These are phyloP conservation scores for Macaca mulatta DNA, from an alignment of 2,113 vertebrate species.

Conservation along the genomic window DNA sequence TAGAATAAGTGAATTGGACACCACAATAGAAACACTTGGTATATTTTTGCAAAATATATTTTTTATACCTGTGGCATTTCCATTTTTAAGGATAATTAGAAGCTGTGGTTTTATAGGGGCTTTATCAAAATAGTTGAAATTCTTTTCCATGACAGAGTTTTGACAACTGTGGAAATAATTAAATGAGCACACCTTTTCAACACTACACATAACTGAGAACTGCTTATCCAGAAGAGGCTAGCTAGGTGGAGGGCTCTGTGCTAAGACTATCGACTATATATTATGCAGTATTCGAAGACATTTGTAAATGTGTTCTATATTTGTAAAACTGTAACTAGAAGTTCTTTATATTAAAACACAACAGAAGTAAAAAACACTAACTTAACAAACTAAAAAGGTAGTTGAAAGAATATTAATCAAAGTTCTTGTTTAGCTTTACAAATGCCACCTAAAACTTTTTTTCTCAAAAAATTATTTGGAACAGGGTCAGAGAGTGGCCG, in stretches of 20 bases:
- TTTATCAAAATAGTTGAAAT: neutral
- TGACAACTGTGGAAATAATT: neutral
- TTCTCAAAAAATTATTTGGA: neutral
- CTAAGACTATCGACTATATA: neutral
- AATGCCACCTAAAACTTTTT: neutral
- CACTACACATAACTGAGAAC: neutral
- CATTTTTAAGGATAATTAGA: conserved; percentile 8
- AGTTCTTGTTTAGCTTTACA: neutral
- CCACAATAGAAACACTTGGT: neutral
- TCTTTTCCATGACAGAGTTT: neutral
- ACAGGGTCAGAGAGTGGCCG: neutral
- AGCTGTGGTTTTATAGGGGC: neutral
- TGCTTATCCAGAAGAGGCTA: neutral
- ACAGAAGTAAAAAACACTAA: neutral
- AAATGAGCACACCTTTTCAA: neutral
- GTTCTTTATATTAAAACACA: conserved; percentile 18
- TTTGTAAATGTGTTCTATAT: neutral
- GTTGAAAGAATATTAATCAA: conserved; percentile 32
- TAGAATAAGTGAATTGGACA: neutral
- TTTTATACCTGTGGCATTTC: neutral
- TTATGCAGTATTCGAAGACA: neutral
- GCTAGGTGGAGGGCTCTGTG: neutral
- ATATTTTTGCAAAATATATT: conserved; percentile 24
- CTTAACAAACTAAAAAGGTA: neutral
- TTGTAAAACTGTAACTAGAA: neutral